Evolutionary conservation across 2,113 vertebrate genomes (phyloP).

Genomic region (Hydrolagus affinis): DNA sequence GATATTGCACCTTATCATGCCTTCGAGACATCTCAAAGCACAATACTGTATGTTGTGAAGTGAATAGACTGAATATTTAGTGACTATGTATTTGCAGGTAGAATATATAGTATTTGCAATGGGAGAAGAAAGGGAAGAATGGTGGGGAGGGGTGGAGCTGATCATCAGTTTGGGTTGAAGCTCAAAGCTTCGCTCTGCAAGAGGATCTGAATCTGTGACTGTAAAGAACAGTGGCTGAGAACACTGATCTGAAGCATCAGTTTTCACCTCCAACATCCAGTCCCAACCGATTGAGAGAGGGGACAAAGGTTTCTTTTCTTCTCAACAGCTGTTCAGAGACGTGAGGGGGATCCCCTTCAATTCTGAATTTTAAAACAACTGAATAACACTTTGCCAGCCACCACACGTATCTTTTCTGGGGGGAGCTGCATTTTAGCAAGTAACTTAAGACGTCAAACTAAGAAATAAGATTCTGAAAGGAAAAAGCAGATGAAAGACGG

Average conservation of each 20-base stretch:
- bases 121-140: neutral
- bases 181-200: neutral
- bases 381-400: neutral
- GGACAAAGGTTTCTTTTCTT: neutral
- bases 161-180: neutral
- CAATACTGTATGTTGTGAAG: no score
- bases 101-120: neutral
- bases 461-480: neutral
- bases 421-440: neutral
- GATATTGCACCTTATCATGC: no score
- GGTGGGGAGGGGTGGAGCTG: neutral
- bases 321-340: neutral
- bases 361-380: neutral
- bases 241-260: neutral
- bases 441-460: neutral
- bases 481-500: no score
- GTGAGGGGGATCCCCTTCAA: neutral
- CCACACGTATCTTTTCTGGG: neutral
- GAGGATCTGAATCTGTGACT: neutral
- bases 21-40: no score
- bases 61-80: no score
- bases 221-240: neutral
- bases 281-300: neutral
- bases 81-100: no score
- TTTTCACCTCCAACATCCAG: neutral